Base-by-base conservation (phyloP, 2,797 vertebrate genomes). In the Syngnathus rostellatus region DNA sequence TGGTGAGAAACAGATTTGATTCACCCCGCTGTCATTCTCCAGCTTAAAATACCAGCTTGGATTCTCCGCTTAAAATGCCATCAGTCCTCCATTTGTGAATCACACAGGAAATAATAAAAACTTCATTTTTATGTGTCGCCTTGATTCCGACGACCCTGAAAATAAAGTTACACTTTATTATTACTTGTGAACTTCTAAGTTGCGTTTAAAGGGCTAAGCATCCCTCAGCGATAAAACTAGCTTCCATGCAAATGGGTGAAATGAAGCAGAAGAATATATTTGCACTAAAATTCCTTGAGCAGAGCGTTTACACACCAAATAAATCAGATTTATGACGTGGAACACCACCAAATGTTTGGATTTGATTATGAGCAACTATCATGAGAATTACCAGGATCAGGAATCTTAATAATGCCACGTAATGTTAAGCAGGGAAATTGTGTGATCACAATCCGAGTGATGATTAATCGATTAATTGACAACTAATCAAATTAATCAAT, bases 1-100 rank as follows among this genome's bases (percentile, higher is more conserved):
- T 41, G 59, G 76, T 66, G 62, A 38, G 39, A n/a, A 66, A 70
- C 53, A 40, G 65, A 74, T 62, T 61, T 74, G 73, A 81, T 75
- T 81, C 75, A 73, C 14, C n/a, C 60, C 46, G 57, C 70, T 11
- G 25, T 76, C 74, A 72, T 21, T 72, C 50, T 23, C 54, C 38
- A 59, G 50, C 53, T 69, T 53, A 58, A 72, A 71, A 72, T 57
- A 67, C 43, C 59, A 65, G 46, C 37, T 71, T 37, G 46, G 37
- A 63, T 50, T 50, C 40, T 45, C 54, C 25, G 12, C 65, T 63
- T 69, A 50, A 68, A 65, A 68, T 68, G 67, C 37, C 66, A 68
- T 37, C 19, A 54, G 50, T 74, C 77, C 66, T 38, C 8, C 64
- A 53, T 76, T 77, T 68, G 31, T 31, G 61, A 62, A 62, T 31